Evolutionary conservation across 2,113 vertebrate genomes (phyloP).

Genomic region (Capra hircus): DNA sequence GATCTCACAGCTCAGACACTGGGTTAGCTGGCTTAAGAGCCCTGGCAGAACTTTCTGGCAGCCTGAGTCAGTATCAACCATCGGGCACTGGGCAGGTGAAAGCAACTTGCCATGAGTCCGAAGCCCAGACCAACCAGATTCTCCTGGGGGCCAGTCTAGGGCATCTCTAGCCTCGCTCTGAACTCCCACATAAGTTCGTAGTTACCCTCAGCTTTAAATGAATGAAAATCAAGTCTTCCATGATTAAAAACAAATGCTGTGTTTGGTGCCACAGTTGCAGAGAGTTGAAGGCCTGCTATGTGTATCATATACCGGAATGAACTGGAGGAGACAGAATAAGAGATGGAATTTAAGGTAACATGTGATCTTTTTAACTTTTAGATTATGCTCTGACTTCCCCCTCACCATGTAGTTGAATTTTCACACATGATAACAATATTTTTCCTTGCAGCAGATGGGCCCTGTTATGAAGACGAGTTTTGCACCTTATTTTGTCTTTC

Average conservation of each 20-base stretch:
- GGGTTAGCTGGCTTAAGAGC: not conserved
- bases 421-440: conserved; percentile 62
- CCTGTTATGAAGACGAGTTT: conserved; percentile 63
- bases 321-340: conserved; percentile 57
- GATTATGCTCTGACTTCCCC: conserved; percentile 29
- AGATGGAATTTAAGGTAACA: conserved; percentile 55
- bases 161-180: conserved; percentile 39
- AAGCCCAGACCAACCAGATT: conserved; percentile 17
- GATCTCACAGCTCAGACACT: not conserved
- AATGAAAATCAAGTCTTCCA: conserved; percentile 61
- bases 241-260: conserved; percentile 80
- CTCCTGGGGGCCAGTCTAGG: not conserved
- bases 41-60: conserved; percentile 11
- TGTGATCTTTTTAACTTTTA: conserved; percentile 66
- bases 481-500: conserved; percentile 66
- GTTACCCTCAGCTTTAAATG: conserved; percentile 63
- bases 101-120: conserved; percentile 19
- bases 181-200: conserved; percentile 52
- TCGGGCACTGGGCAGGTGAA: conserved; percentile 23
- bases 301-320: conserved; percentile 54
- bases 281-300: conserved; percentile 53
- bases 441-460: conserved; percentile 48
- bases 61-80: not conserved
- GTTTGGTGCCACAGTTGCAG: conserved; percentile 56
- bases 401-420: conserved; percentile 50